Percentiles rank a stretch among this genome's conserved stretches.
phyloP scores from a whole-genome alignment of 2,113 vertebrate genomes.

The Stomatorhinus ivindoensis region DNA sequence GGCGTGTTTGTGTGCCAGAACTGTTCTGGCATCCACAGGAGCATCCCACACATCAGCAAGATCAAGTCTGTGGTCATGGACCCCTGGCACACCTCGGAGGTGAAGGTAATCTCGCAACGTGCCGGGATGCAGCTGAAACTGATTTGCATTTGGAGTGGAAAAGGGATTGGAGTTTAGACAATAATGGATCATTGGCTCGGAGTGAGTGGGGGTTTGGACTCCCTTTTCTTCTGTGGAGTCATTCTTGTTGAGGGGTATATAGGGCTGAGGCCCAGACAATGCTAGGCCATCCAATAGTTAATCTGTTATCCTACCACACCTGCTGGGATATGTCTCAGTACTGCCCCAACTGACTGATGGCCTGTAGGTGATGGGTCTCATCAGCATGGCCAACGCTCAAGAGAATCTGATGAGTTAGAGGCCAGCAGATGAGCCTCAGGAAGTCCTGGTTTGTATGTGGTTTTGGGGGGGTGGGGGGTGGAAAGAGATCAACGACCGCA shows the following conservation, averaged over 20 bases:
- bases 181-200: neutral
- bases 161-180: neutral
- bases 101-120: conserved; percentile 65
- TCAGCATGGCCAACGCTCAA: neutral
- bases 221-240: neutral
- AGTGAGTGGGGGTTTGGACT: neutral
- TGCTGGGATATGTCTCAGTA: neutral
- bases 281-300: neutral
- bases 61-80: conserved; percentile 84
- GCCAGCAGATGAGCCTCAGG: neutral
- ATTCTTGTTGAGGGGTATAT: neutral
- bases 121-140: neutral
- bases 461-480: neutral
- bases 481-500: neutral
- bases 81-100: conserved; percentile 79
- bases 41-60: conserved; percentile 80
- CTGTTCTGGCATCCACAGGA: conserved; percentile 87
- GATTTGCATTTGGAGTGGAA: neutral
- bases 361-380: neutral
- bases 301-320: neutral
- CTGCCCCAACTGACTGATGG: neutral
- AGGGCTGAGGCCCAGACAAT: neutral
- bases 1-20: conserved; percentile 89
- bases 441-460: neutral
- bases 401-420: neutral